Conservation (phyloP, 30 jellyfish, hydroid and myxozoan species). For the Rhopilema esculentum region DNA sequence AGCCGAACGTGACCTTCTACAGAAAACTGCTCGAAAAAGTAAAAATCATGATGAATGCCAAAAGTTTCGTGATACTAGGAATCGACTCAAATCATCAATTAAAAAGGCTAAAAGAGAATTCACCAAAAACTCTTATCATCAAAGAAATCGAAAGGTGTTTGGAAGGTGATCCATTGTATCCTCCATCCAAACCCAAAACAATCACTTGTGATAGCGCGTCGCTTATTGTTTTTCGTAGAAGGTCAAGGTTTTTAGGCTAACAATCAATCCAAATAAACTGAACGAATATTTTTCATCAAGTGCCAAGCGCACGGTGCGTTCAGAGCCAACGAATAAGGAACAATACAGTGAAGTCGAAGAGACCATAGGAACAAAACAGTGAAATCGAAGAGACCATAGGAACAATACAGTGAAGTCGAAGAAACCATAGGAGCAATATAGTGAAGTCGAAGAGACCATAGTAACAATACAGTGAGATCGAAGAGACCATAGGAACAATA, state of each 20-base stretch:
- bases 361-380: too few relatives aligned
- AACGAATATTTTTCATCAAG: slow-evolving; percentile 18
- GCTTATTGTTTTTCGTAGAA: slow-evolving; percentile 42
- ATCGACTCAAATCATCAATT: slow-evolving; percentile 38
- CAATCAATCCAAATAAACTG: neutral
- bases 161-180: slow-evolving; percentile 55
- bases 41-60: slow-evolving; percentile 54
- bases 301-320: slow-evolving; percentile 25
- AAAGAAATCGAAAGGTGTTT: slow-evolving; percentile 52
- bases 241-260: slow-evolving; percentile 19
- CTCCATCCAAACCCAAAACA: slow-evolving; percentile 44
- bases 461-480: too few relatives aligned
- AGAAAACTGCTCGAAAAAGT: slow-evolving; percentile 47
- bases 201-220: slow-evolving; percentile 52
- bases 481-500: too few relatives aligned
- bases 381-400: too few relatives aligned
- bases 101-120: slow-evolving; percentile 41
- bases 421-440: too few relatives aligned
- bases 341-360: slow-evolving; percentile 1
- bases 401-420: too few relatives aligned
- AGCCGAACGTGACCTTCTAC: slow-evolving; percentile 49
- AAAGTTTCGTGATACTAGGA: slow-evolving; percentile 53
- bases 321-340: slow-evolving; percentile 13
- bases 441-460: too few relatives aligned
- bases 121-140: slow-evolving; percentile 41